Conservation (phyloP, 2,888 invertebrate genomes). For the Schrankia costaestrigalis region DNA sequence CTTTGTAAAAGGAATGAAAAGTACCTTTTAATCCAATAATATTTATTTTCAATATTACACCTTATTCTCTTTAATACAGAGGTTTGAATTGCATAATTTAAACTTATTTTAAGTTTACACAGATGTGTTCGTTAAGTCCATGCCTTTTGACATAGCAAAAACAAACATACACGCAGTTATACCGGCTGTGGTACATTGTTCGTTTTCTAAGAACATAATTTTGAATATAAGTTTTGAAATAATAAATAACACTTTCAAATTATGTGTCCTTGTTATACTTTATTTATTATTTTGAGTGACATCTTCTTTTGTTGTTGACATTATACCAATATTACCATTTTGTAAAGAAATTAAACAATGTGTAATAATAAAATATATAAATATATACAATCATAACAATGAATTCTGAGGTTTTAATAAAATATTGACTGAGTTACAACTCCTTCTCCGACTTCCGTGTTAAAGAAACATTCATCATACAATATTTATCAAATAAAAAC, state of each 20-base stretch:
- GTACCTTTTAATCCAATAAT: slow-evolving; percentile 5
- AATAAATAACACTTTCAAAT: slow-evolving; percentile 30
- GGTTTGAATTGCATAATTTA: slow-evolving; percentile 9
- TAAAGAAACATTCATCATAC: too few relatives aligned
- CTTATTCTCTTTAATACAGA: neutral
- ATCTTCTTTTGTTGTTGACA: neutral
- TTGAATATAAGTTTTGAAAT: slow-evolving; percentile 22
- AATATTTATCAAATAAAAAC: too few relatives aligned
- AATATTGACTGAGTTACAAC: too few relatives aligned
- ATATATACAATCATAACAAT: too few relatives aligned
- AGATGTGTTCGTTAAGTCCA: slow-evolving; percentile 47
- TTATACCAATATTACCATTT: too few relatives aligned
- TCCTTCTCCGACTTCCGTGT: too few relatives aligned
- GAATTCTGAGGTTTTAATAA: too few relatives aligned
- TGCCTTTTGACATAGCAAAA: slow-evolving; percentile 44
- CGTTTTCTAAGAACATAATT: slow-evolving; percentile 37
- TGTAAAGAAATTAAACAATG: too few relatives aligned
- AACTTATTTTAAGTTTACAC: slow-evolving; percentile 43
- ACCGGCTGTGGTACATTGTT: slow-evolving; percentile 46
- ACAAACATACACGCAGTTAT: slow-evolving; percentile 14
- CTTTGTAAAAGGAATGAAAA: slow-evolving; percentile 18
- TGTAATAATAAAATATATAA: too few relatives aligned
- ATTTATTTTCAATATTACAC: slow-evolving; percentile 2
- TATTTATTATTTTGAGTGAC: slow-evolving; percentile 9
- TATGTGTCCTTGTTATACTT: slow-evolving; percentile 20